These are phyloP conservation scores for Rostratula benghalensis DNA, from an alignment of 2,113 vertebrate genomes.

Conservation along the genomic window DNA sequence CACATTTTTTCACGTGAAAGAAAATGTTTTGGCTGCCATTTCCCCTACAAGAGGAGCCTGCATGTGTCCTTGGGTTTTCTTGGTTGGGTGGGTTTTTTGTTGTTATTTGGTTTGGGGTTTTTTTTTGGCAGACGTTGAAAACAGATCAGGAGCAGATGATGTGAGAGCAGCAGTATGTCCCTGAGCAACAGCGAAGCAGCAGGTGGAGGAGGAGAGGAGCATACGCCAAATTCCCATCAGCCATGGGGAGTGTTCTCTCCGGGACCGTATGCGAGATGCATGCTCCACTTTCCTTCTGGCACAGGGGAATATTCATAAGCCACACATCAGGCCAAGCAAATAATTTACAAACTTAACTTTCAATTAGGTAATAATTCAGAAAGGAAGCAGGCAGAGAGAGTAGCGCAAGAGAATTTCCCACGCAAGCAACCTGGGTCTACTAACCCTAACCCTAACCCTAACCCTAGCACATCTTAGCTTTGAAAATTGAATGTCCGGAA, in stretches of 20 bases:
- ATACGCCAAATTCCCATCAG: constrained; percentile 36
- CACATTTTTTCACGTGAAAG: background rate
- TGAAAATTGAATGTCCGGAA: background rate
- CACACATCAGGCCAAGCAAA: background rate
- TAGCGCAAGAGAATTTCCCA: background rate
- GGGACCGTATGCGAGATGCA: background rate
- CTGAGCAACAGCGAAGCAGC: constrained; percentile 23
- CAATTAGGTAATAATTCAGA: background rate
- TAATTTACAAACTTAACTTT: constrained; percentile 9
- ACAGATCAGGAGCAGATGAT: constrained; percentile 46
- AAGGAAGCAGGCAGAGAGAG: background rate
- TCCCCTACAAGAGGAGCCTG: background rate
- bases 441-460: too few relatives aligned
- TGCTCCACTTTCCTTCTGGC: background rate
- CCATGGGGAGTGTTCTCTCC: background rate
- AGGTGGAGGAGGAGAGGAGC: constrained; percentile 41
- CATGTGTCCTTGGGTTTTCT: background rate
- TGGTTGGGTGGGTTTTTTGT: too few relatives aligned
- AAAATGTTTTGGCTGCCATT: background rate
- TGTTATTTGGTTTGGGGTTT: too few relatives aligned
- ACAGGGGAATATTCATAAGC: background rate
- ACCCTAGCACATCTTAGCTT: background rate
- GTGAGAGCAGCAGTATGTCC: constrained; percentile 16
- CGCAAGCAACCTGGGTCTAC: background rate
- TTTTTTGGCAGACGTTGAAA: constrained; percentile 34